These are phyloP conservation scores for Hoplostethus mediterraneus DNA, from an alignment of 2,797 vertebrate species.

Conservation along the genomic window DNA sequence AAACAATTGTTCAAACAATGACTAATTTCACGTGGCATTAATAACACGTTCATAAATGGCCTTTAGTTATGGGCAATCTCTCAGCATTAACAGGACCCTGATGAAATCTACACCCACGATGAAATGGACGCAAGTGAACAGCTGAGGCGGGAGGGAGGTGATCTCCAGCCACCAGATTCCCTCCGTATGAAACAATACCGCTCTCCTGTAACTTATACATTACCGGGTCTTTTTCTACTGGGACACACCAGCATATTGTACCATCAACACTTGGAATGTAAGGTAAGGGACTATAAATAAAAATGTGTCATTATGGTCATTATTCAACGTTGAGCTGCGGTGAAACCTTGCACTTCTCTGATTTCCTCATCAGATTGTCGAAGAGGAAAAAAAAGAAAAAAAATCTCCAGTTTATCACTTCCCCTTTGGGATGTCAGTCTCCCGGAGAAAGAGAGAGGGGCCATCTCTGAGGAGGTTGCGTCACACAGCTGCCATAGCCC, in stretches of 20 bases:
- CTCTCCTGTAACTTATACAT: slow-evolving; percentile 22
- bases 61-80: slow-evolving; percentile 71
- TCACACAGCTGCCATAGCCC: slow-evolving; percentile 78
- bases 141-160: slow-evolving; percentile 52
- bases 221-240: slow-evolving; percentile 3
- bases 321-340: slow-evolving; percentile 25
- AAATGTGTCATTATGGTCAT: slow-evolving; percentile 4
- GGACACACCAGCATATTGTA: neutral
- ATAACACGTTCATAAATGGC: slow-evolving; percentile 65
- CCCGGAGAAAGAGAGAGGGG: slow-evolving; percentile 51
- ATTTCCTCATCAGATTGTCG: slow-evolving; percentile 33
- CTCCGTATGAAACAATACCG: slow-evolving; percentile 23
- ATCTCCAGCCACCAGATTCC: slow-evolving; percentile 28
- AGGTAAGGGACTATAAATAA: neutral
- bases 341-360: slow-evolving; percentile 24
- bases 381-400: neutral
- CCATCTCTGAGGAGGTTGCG: slow-evolving; percentile 72
- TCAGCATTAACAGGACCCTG: slow-evolving; percentile 64
- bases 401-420: slow-evolving; percentile 63
- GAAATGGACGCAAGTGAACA: slow-evolving; percentile 65
- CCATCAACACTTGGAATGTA: neutral
- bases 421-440: slow-evolving; percentile 70
- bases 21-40: slow-evolving; percentile 68
- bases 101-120: slow-evolving; percentile 68
- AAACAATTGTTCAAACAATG: slow-evolving; percentile 58